Evolutionary conservation across 2,113 vertebrate genomes (phyloP).

Genomic region (Ginglymostoma cirratum): DNA sequence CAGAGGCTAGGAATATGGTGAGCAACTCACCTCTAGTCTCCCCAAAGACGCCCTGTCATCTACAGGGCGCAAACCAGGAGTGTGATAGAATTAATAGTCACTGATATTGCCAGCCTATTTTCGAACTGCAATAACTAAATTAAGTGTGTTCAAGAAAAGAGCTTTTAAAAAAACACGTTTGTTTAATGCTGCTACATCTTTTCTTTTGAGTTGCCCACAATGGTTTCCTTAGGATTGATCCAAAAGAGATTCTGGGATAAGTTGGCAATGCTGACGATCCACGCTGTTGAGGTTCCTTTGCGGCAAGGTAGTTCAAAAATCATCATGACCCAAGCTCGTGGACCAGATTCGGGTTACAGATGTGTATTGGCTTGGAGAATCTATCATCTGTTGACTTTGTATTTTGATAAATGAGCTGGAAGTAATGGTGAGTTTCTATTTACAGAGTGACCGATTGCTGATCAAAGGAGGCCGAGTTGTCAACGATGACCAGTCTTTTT

Average conservation of each 20-base stretch:
- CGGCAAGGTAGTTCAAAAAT: background rate
- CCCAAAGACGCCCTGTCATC: no score
- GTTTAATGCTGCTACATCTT: background rate
- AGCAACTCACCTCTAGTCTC: no score
- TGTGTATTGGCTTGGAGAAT: background rate
- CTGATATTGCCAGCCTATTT: background rate
- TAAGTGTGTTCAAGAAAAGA: background rate
- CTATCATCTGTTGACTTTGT: background rate
- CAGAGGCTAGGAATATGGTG: no score
- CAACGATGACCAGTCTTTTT: conserved; percentile 94
- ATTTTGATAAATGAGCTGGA: background rate
- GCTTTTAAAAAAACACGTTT: no score
- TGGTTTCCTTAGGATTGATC: background rate
- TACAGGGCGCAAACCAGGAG: no score
- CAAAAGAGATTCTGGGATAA: background rate
- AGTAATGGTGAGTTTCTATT: conserved; percentile 36
- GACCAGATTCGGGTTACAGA: background rate
- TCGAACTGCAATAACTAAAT: background rate
- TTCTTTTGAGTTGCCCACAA: background rate
- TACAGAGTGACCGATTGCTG: conserved; percentile 86
- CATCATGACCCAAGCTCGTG: background rate
- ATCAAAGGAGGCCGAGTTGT: conserved; percentile 95
- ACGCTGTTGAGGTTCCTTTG: background rate
- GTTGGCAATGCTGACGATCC: background rate
- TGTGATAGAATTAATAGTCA: background rate